Conservation (phyloP, 2,888 invertebrate genomes). For the Teinopalpus imperialis region DNA sequence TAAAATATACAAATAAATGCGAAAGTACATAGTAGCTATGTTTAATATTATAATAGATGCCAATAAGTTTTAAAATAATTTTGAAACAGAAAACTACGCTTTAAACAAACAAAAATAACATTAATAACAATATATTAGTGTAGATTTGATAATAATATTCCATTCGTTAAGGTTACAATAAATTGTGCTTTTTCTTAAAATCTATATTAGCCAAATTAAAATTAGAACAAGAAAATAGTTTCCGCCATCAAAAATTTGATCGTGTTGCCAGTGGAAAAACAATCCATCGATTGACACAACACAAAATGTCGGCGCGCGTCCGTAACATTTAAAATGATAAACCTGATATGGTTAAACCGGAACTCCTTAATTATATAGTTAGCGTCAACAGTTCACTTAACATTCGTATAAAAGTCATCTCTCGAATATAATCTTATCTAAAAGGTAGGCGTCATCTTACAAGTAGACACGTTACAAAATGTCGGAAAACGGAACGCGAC, state of each 20-base stretch:
- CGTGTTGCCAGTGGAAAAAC: constrained; percentile 52
- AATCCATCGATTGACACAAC: constrained; percentile 33
- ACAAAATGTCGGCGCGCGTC: constrained; percentile 39
- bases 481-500: constrained; percentile 55
- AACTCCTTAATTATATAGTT: constrained; percentile 75
- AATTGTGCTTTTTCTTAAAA: constrained; percentile 76
- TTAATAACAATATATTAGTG: constrained; percentile 80
- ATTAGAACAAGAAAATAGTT: constrained; percentile 42
- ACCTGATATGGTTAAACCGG: constrained; percentile 72
- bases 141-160: constrained; percentile 49
- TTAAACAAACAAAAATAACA: constrained; percentile 70
- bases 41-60: constrained; percentile 49
- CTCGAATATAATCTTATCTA: constrained; percentile 80
- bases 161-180: constrained; percentile 59
- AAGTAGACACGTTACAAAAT: constrained; percentile 64
- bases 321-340: constrained; percentile 41
- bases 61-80: constrained; percentile 56
- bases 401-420: constrained; percentile 81
- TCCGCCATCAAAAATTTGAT: constrained; percentile 40
- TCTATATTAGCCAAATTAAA: constrained; percentile 74
- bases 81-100: constrained; percentile 52
- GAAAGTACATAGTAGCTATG: constrained; percentile 50
- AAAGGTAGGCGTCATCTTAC: constrained; percentile 74
- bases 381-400: constrained; percentile 79
- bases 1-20: constrained; percentile 79